phyloP scores from a whole-genome alignment of 2,888 invertebrate species.

The Marasmarcha lunaedactyla region DNA sequence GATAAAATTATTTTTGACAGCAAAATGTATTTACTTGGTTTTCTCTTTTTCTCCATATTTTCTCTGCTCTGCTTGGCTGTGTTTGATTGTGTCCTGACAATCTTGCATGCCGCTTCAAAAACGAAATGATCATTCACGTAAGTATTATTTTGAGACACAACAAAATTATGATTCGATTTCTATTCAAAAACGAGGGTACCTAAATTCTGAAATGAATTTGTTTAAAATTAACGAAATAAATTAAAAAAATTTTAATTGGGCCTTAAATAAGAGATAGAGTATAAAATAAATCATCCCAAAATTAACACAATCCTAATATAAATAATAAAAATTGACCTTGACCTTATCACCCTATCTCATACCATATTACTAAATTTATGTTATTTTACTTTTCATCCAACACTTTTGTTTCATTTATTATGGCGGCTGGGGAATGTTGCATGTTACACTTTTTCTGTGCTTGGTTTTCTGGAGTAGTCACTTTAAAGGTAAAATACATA shows the following conservation, averaged over 20 bases:
- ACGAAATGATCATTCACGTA: constrained; percentile 80
- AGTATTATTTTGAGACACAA: constrained; percentile 75
- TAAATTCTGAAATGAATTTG: constrained; percentile 11
- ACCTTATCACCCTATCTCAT: constrained; percentile 44
- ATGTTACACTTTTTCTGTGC: constrained; percentile 40
- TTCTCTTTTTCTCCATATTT: constrained; percentile 82
- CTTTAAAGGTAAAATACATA: too few species aligned
- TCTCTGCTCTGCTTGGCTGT: constrained; percentile 88
- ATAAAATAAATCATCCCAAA: constrained; percentile 3
- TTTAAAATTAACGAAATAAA: neutral
- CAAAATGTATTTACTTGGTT: constrained; percentile 78
- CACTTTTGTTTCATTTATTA: constrained; percentile 52
- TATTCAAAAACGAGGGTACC: constrained; percentile 12
- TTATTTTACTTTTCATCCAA: constrained; percentile 51
- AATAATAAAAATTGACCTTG: constrained; percentile 29
- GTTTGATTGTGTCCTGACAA: constrained; percentile 85
- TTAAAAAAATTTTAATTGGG: neutral
- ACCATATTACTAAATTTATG: constrained; percentile 36
- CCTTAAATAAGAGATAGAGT: neutral
- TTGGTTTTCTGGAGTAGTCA: constrained; percentile 17
- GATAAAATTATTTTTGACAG: constrained; percentile 62
- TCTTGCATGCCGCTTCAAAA: constrained; percentile 82
- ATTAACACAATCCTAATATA: constrained; percentile 12
- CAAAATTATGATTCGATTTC: constrained; percentile 31
- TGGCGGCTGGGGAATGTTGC: constrained; percentile 69